These are phyloP conservation scores for Sebastiscus tertius DNA, from an alignment of 2,797 vertebrate genomes.

Conservation along the genomic window DNA sequence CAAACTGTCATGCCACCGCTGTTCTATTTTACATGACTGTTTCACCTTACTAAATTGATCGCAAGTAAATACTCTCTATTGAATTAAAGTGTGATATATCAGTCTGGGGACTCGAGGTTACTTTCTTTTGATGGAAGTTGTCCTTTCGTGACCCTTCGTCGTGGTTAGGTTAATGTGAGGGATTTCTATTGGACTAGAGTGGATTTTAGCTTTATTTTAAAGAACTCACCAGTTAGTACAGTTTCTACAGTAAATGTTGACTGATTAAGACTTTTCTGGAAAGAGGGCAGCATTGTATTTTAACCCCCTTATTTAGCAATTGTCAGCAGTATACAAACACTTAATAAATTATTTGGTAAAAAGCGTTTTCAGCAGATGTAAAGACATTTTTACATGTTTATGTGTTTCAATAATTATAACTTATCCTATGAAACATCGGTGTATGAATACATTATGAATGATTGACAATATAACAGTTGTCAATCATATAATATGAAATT, in stretches of 20 bases:
- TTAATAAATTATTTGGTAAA: no score
- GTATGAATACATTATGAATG: background rate
- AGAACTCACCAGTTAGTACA: background rate
- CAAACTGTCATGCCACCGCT: constrained; percentile 68
- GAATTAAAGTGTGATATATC: constrained; percentile 62
- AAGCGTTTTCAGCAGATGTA: background rate
- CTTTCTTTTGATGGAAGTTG: constrained; percentile 34
- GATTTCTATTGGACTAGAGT: constrained; percentile 22
- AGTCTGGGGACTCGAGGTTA: constrained; percentile 22
- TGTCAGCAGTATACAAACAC: background rate
- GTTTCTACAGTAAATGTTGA: background rate
- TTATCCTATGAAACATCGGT: background rate
- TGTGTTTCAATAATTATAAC: background rate
- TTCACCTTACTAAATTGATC: constrained; percentile 72
- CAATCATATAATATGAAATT: background rate
- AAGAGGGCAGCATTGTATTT: background rate
- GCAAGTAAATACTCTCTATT: constrained; percentile 67
- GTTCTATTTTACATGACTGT: constrained; percentile 71
- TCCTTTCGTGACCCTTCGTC: constrained; percentile 27
- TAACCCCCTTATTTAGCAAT: background rate
- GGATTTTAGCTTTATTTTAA: constrained; percentile 12
- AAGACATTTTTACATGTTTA: background rate
- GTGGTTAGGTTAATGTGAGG: constrained; percentile 12
- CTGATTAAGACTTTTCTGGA: background rate
- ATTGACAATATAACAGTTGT: background rate